These are phyloP conservation scores for Megaleporinus macrocephalus DNA, from an alignment of 2,113 vertebrate genomes.

Conservation along the genomic window DNA sequence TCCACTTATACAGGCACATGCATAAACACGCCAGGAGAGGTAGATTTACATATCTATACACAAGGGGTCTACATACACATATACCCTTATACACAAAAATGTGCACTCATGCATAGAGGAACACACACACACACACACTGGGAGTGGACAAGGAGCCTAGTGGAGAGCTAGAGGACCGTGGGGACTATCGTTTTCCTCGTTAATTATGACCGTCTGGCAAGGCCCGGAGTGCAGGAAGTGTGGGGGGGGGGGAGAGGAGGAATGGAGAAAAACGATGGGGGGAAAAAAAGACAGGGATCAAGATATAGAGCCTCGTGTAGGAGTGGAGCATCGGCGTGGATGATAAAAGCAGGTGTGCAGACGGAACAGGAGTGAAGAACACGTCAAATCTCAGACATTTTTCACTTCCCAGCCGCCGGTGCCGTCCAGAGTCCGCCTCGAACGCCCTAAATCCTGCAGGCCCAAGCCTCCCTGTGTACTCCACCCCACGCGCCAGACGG, in stretches of 20 bases:
- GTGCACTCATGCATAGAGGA: constrained; percentile 40
- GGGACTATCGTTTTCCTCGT: constrained; percentile 81
- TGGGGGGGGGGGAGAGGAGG: constrained; percentile 65
- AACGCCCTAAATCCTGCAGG: constrained; percentile 54
- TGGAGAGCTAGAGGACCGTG: constrained; percentile 74
- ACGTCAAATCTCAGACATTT: constrained; percentile 63
- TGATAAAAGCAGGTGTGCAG: constrained; percentile 77
- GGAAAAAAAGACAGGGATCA: constrained; percentile 59
- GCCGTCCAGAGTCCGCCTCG: constrained; percentile 46
- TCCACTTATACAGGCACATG: constrained; percentile 14
- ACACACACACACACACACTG: constrained; percentile 46
- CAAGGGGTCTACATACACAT: constrained; percentile 16
- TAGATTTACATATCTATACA: constrained; percentile 50
- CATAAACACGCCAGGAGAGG: constrained; percentile 29
- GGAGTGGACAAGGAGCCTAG: constrained; percentile 71
- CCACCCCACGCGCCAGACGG: constrained; percentile 32
- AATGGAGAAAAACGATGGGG: constrained; percentile 58
- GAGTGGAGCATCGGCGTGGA: constrained; percentile 60
- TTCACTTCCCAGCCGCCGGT: constrained; percentile 43
- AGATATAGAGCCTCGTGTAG: constrained; percentile 71
- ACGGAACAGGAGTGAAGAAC: constrained; percentile 67
- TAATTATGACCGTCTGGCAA: constrained; percentile 84
- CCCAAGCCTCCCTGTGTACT: constrained; percentile 30
- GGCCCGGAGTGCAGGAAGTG: constrained; percentile 78
- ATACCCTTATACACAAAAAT: constrained; percentile 10